These are phyloP conservation scores for Diadema setosum DNA, from an alignment of 35 echinoderm and acorn worm genomes.

Conservation along the genomic window DNA sequence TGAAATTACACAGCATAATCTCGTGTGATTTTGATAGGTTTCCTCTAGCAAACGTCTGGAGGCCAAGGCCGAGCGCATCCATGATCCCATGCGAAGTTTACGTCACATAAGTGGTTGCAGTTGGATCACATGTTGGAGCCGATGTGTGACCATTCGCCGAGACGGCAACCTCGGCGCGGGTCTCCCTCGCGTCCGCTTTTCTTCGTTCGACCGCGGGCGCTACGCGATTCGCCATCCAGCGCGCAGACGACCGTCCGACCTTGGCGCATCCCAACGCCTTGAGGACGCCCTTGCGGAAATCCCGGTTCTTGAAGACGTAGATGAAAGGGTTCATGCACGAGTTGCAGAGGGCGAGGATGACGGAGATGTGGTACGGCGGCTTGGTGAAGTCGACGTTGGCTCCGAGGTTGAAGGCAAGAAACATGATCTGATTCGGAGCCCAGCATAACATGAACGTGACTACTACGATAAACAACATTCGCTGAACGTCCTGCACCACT, in stretches of 20 bases:
- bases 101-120: no score
- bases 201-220: not conserved
- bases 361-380: constrained; percentile 67
- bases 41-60: no score
- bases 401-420: constrained; percentile 65
- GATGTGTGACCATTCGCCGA: no score
- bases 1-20: no score
- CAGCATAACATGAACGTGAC: constrained; percentile 73
- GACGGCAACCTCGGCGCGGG: no score
- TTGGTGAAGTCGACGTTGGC: constrained; percentile 57
- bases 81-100: no score
- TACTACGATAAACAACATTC: constrained; percentile 53
- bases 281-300: constrained; percentile 36
- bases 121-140: no score
- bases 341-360: constrained; percentile 61
- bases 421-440: constrained; percentile 79
- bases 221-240: not conserved
- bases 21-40: no score
- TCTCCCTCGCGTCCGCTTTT: no score
- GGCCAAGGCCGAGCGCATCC: no score
- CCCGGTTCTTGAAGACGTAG: constrained; percentile 63
- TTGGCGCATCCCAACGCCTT: constrained; percentile 3
- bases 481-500: constrained; percentile 26
- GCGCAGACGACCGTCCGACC: not conserved
- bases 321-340: constrained; percentile 85